Percentiles rank a stretch among this genome's conserved stretches.
phyloP scores from a whole-genome alignment of 1,140 invertebrate species.

The Euborellia annulipes region DNA sequence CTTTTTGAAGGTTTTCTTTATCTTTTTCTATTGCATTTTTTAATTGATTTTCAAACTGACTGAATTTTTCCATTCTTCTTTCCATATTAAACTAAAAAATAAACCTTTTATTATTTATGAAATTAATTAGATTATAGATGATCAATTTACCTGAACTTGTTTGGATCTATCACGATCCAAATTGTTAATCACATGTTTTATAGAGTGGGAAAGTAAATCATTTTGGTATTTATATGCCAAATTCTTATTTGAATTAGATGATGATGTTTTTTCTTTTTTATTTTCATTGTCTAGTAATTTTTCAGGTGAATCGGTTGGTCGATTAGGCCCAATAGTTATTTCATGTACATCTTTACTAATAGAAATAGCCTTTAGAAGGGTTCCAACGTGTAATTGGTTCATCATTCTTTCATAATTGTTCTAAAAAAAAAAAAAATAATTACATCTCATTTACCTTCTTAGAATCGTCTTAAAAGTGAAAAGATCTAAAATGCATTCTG shows the following conservation, averaged over 20 bases:
- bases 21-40: neutral
- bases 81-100: too few relatives aligned
- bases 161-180: constrained; percentile 24
- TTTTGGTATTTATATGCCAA: too few relatives aligned
- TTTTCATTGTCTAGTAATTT: constrained; percentile 19
- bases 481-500: too few relatives aligned
- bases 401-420: too few relatives aligned
- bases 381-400: too few relatives aligned
- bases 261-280: constrained; percentile 6
- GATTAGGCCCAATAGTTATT: constrained; percentile 23
- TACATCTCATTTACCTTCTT: too few relatives aligned
- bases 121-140: too few relatives aligned
- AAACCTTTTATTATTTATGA: too few relatives aligned
- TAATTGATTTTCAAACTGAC: neutral
- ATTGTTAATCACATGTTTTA: constrained; percentile 25
- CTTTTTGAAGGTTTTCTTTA: constrained; percentile 3
- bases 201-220: constrained; percentile 20
- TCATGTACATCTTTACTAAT: constrained; percentile 21
- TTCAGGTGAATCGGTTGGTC: constrained; percentile 15
- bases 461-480: too few relatives aligned
- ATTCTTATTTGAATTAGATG: constrained; percentile 10
- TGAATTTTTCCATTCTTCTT: neutral
- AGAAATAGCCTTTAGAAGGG: constrained; percentile 24
- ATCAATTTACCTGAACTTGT: constrained; percentile 21
- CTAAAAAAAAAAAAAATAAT: too few relatives aligned